Conservation (phyloP, 2,888 invertebrate species). For the Pherbina coryleti region DNA sequence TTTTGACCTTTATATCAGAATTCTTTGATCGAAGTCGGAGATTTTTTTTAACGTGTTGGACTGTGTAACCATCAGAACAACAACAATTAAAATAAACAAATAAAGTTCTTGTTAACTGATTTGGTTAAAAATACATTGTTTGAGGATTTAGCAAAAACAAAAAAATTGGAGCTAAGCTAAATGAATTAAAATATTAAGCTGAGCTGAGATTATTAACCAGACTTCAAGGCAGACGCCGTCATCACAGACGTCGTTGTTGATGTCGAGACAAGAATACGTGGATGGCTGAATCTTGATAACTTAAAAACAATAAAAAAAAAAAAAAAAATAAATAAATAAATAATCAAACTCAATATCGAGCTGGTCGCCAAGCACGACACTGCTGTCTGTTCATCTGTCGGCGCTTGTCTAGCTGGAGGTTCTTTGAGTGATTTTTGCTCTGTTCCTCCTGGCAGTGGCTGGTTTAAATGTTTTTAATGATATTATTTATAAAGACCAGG, state of each 20-base stretch:
- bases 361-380: neutral
- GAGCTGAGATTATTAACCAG: too few relatives aligned
- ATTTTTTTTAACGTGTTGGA: too few relatives aligned
- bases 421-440: neutral
- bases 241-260: neutral
- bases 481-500: neutral
- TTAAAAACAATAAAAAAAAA: neutral
- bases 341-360: neutral
- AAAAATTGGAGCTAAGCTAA: slow-evolving; percentile 1
- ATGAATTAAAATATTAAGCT: neutral
- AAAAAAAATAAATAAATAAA: neutral
- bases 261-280: neutral
- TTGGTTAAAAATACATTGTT: too few relatives aligned
- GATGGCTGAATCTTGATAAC: neutral
- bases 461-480: slow-evolving; percentile 6
- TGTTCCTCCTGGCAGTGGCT: neutral
- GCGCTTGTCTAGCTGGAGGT: neutral
- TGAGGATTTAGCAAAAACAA: too few relatives aligned
- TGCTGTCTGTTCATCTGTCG: neutral
- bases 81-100: too few relatives aligned
- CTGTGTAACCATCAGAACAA: too few relatives aligned
- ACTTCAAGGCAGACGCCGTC: neutral
- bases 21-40: too few relatives aligned
- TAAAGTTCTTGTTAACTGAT: too few relatives aligned
- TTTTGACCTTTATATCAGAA: too few relatives aligned